Evolutionary conservation across 1,140 invertebrate genomes (phyloP).

Genomic region (Pseudachorutes palmiensis): DNA sequence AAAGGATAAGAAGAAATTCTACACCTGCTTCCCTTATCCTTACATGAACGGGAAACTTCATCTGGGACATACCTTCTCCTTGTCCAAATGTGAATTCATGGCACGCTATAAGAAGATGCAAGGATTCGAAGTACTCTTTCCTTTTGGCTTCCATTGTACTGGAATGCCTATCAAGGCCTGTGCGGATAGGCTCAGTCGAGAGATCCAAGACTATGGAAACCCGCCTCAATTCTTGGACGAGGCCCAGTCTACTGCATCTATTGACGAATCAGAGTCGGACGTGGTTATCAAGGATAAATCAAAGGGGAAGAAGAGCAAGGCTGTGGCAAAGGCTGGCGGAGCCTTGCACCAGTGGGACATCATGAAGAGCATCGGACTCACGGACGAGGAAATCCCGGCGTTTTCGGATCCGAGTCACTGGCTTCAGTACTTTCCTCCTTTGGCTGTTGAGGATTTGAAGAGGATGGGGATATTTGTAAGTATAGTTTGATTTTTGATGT

Average conservation of each 20-base stretch:
- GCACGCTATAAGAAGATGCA: conserved; percentile 68
- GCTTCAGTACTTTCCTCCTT: conserved; percentile 92
- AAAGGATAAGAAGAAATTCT: conserved; percentile 69
- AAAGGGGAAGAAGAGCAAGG: conserved; percentile 98
- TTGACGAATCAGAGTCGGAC: no score
- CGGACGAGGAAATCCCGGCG: conserved; percentile 80
- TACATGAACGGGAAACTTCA: conserved; percentile 99
- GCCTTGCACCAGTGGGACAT: conserved; percentile 99
- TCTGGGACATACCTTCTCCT: conserved; percentile 93
- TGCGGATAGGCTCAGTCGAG: conserved; percentile 92
- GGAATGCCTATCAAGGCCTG: conserved; percentile 96
- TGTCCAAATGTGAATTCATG: conserved; percentile 81
- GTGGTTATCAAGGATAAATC: conserved; percentile 76
- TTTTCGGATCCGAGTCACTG: conserved; percentile 89
- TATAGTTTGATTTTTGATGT: conserved; percentile 53
- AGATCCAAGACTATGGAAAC: conserved; percentile 84
- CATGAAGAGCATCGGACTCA: conserved; percentile 85
- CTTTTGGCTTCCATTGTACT: conserved; percentile 98
- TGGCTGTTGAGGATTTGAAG: conserved; percentile 75
- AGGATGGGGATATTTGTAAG: conserved; percentile 80
- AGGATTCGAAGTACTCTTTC: conserved; percentile 88
- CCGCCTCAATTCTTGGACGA: conserved; percentile 80
- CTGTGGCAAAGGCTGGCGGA: conserved; percentile 78
- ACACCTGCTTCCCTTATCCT: conserved; percentile 94
- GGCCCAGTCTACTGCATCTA: conserved; percentile 45